These are phyloP conservation scores for Potorous gilbertii DNA, from an alignment of 2,797 vertebrate species.

Conservation along the genomic window DNA sequence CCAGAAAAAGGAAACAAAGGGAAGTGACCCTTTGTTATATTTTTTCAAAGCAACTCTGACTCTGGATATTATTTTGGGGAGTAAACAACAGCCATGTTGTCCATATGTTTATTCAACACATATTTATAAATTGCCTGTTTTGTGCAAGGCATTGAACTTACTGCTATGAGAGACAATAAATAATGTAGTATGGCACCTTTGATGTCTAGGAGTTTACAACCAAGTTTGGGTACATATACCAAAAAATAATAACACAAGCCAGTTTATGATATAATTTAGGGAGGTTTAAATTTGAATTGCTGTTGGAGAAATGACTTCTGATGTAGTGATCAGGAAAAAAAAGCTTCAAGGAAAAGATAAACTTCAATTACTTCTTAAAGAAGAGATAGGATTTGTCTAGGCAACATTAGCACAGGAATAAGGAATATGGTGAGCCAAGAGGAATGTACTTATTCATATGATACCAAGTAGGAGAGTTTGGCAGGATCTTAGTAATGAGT, in stretches of 20 bases:
- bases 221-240: neutral
- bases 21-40: neutral
- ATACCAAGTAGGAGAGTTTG: neutral
- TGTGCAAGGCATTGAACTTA: neutral
- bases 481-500: neutral
- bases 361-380: neutral
- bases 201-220: neutral
- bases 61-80: neutral
- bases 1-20: neutral
- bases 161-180: neutral
- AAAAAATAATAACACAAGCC: neutral
- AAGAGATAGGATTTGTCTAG: neutral
- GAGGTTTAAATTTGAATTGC: neutral
- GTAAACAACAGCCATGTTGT: neutral
- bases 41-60: neutral
- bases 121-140: neutral
- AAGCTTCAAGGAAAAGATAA: neutral
- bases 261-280: neutral
- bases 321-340: neutral
- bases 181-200: neutral
- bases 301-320: neutral
- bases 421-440: neutral
- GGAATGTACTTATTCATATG: neutral
- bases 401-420: neutral
- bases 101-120: neutral